Evolutionary conservation across 2,888 invertebrate species (phyloP), one percentile per base, ranked within the genome.

Genomic region (Antheraea yamamai): DNA sequence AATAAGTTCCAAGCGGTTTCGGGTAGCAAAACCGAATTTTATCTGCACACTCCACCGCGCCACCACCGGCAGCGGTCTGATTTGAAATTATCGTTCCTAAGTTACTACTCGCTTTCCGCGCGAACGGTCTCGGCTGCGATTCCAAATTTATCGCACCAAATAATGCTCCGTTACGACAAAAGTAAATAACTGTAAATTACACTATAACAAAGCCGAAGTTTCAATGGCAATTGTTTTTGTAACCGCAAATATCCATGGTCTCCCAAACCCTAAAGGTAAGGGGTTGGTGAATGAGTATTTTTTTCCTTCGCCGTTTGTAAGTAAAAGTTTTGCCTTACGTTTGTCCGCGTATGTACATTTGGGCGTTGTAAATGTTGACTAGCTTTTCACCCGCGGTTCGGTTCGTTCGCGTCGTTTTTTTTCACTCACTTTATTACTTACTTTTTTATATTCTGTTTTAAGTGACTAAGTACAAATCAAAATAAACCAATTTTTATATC

Each of bases 51-150:
- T 88, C 84, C 87, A 87, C 80, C 86, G 61, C 61, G 23, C 23
- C 61, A 12, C 61, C 8, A 20, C 55, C 55, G 20, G 52, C 52
- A 18, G 18, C 61, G 90, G 81, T 81, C 84, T 89, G 89, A 89
- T 89, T 88, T 84, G 85, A 88, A 90, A 90, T 91, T 89, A 90
- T 90, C 89, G 89, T 88, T 87, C 87, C 88, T 91, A 91, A 86
- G 88, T 88, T 89, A 89, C 90, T 89, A 89, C 90, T 89, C 89
- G 85, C 86, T 89, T 89, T 89, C 90, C 85, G 83, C 89, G 85
- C 86, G 87, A 88, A 83, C 87, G 89, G 47, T 86, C 85, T 85
- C 86, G 83, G 88, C 90, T 88, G 88, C 86, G 86, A 89, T 89
- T 89, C 85, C 83, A 88, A 87, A 90, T 90, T 90, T 90, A 90